Evolutionary conservation across 2,888 invertebrate species (phyloP).

Genomic region (Amiota minor): DNA sequence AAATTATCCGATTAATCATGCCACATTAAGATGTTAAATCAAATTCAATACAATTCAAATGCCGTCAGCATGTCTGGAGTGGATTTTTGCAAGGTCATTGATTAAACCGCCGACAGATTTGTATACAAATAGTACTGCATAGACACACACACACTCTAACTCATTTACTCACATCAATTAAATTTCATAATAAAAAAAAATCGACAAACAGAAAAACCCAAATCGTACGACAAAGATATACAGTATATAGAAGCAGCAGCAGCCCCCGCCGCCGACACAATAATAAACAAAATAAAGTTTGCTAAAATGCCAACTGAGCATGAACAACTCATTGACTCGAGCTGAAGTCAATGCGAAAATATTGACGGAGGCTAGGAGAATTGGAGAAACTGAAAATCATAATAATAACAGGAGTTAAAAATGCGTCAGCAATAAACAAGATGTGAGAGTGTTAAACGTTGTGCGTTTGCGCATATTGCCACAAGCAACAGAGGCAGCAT

Average conservation of each 20-base stretch:
- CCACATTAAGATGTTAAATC: not conserved
- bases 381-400: slow-evolving; percentile 5
- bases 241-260: slow-evolving; percentile 19
- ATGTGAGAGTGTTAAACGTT: slow-evolving; percentile 20
- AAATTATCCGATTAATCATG: not conserved
- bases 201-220: slow-evolving; percentile 1
- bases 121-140: slow-evolving; percentile 57
- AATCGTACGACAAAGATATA: slow-evolving; percentile 33
- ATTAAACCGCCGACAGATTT: slow-evolving; percentile 55
- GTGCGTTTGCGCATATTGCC: slow-evolving; percentile 48
- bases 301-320: too few relatives aligned
- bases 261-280: not conserved
- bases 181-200: not conserved
- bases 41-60: not conserved
- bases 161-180: not conserved
- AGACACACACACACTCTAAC: not conserved
- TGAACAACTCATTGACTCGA: too few relatives aligned
- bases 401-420: slow-evolving; percentile 29
- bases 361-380: too few relatives aligned
- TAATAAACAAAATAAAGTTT: not conserved
- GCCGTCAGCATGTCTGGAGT: slow-evolving; percentile 20
- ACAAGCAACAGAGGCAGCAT: slow-evolving; percentile 18
- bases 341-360: too few relatives aligned
- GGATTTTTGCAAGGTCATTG: slow-evolving; percentile 22
- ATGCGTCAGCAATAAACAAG: slow-evolving; percentile 6